Evolutionary conservation across 2,113 vertebrate genomes (phyloP).

Genomic region (Natator depressus): DNA sequence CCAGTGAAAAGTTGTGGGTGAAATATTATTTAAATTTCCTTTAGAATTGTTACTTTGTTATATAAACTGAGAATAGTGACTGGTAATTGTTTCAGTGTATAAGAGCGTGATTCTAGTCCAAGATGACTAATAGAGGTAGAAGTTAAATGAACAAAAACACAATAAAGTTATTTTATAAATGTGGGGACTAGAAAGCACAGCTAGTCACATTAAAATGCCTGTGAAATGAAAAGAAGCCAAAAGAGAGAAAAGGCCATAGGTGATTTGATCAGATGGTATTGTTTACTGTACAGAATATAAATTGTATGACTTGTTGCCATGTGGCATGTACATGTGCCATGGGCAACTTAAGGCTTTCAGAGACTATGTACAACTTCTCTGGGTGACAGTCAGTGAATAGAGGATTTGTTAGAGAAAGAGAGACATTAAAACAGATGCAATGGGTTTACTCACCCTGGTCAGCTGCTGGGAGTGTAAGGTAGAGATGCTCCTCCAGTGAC

Average conservation of each 20-base stretch:
- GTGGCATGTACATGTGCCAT: slow-evolving; percentile 62
- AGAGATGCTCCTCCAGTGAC: slow-evolving; percentile 14
- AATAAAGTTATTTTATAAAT: slow-evolving; percentile 33
- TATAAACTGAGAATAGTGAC: rapidly evolving
- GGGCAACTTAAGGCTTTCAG: slow-evolving; percentile 58
- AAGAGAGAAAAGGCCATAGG: not conserved
- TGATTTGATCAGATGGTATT: slow-evolving; percentile 70
- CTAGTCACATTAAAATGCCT: slow-evolving; percentile 64
- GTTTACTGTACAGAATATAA: slow-evolving; percentile 53
- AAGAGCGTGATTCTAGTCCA: not conserved
- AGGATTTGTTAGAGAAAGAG: slow-evolving; percentile 59
- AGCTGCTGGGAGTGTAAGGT: slow-evolving; percentile 11
- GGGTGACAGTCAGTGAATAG: not conserved
- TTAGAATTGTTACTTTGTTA: not conserved
- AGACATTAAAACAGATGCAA: slow-evolving; percentile 53
- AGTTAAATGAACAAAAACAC: slow-evolving; percentile 4
- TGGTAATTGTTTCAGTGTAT: rapidly evolving
- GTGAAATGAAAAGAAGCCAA: slow-evolving; percentile 52
- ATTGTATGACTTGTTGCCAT: slow-evolving; percentile 70
- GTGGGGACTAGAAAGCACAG: slow-evolving; percentile 60
- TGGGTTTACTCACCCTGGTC: slow-evolving; percentile 58
- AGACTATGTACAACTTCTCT: slow-evolving; percentile 27
- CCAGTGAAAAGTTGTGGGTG: not conserved
- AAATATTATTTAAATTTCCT: not conserved
- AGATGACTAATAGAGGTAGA: not conserved